Percentiles rank a stretch among this genome's conserved stretches.
phyloP scores from a whole-genome alignment of 2,797 vertebrate genomes.

The Cuniculus paca region DNA sequence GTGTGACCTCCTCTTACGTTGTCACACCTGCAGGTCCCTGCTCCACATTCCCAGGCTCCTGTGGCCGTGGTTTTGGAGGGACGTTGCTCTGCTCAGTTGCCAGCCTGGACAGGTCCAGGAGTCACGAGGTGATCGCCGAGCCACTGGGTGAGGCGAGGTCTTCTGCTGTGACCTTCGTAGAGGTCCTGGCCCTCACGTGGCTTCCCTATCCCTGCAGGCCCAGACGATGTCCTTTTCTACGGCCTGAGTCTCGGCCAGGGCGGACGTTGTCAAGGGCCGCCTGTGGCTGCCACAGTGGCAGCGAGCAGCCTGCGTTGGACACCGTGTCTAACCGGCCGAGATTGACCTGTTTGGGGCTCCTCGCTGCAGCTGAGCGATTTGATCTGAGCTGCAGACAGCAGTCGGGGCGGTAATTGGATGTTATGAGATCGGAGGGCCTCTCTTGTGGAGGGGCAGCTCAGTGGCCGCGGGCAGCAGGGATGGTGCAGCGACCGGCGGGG shows the following conservation, averaged over 20 bases:
- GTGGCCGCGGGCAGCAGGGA: constrained; percentile 83
- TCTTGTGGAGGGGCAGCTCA: background rate
- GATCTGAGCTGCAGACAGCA: constrained; percentile 94
- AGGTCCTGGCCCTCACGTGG: background rate
- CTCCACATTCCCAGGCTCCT: fast-evolving
- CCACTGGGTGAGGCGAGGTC: background rate
- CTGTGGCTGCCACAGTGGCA: background rate
- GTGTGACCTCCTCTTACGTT: background rate
- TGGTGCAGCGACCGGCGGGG: constrained; percentile 85
- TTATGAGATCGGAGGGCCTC: constrained; percentile 88
- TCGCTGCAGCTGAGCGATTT: constrained; percentile 93
- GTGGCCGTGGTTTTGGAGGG: background rate
- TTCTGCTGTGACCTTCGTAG: background rate
- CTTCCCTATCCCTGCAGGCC: fast-evolving
- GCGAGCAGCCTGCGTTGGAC: background rate
- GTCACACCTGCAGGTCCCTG: background rate
- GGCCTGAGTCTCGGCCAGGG: background rate
- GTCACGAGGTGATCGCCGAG: background rate
- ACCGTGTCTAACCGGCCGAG: constrained; percentile 94
- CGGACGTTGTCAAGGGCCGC: fast-evolving
- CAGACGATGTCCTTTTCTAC: fast-evolving
- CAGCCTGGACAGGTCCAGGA: background rate
- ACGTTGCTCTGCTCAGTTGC: fast-evolving
- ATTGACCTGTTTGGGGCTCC: constrained; percentile 94
- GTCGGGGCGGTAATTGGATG: constrained; percentile 94